These are phyloP conservation scores for Pseudopipra pipra DNA, from an alignment of 2,113 vertebrate species.

Conservation along the genomic window DNA sequence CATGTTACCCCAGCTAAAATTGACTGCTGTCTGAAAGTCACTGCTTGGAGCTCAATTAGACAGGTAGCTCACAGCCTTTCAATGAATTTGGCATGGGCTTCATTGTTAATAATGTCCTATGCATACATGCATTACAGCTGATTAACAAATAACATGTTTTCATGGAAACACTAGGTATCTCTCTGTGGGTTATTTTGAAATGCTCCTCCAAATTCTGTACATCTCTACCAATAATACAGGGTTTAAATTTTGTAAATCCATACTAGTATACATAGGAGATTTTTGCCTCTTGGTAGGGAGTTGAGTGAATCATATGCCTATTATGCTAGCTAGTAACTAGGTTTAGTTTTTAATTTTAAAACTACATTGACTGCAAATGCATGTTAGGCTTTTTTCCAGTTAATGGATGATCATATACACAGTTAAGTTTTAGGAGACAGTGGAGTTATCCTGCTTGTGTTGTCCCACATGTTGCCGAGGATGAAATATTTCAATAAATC, in stretches of 20 bases:
- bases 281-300: not conserved
- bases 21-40: not conserved
- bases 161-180: not conserved
- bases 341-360: not conserved
- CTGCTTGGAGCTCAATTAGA: not conserved
- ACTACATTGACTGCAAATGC: not conserved
- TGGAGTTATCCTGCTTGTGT: not conserved
- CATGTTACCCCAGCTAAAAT: not conserved
- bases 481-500: slow-evolving; percentile 39
- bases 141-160: not conserved
- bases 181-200: not conserved
- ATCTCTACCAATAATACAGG: not conserved
- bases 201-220: not conserved
- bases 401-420: not conserved
- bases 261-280: fast-evolving
- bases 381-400: not conserved
- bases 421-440: not conserved
- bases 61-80: not conserved
- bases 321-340: not conserved
- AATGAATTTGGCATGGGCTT: not conserved
- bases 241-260: not conserved
- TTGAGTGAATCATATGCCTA: not conserved
- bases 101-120: not conserved
- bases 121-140: not conserved
- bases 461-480: not conserved